Evolutionary conservation across 1,140 invertebrate species (phyloP).

Genomic region (Cherax quadricarinatus): DNA sequence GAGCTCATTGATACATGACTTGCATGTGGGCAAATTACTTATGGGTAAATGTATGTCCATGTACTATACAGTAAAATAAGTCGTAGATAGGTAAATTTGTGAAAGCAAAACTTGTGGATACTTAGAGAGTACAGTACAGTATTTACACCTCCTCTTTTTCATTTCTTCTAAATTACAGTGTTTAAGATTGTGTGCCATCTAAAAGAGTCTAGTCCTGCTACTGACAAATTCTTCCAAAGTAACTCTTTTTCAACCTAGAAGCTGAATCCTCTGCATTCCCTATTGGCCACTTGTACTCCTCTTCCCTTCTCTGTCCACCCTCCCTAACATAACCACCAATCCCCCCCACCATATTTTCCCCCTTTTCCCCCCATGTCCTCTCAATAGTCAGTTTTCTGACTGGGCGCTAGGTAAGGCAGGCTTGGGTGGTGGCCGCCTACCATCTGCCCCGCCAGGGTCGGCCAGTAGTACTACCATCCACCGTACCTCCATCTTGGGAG

Average conservation of each 20-base stretch:
- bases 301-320: neutral
- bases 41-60: too few species aligned
- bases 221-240: neutral
- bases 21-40: too few species aligned
- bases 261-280: neutral
- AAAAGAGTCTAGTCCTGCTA: neutral
- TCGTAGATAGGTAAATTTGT: too few species aligned
- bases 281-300: neutral
- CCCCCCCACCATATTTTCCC: neutral
- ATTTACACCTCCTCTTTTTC: neutral
- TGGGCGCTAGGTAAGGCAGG: conserved; percentile 12
- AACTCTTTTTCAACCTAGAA: neutral
- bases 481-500: conserved; percentile 9
- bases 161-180: neutral
- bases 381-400: neutral
- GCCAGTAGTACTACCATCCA: conserved; percentile 22
- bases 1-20: too few species aligned
- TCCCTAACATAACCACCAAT: neutral
- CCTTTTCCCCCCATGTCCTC: neutral
- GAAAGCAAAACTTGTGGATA: too few species aligned
- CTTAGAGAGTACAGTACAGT: too few species aligned
- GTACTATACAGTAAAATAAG: too few species aligned
- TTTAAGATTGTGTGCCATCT: neutral
- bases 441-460: conserved; percentile 20
- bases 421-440: neutral